Conservation (phyloP, 2,113 vertebrate genomes). For the Meleagris gallopavo region DNA sequence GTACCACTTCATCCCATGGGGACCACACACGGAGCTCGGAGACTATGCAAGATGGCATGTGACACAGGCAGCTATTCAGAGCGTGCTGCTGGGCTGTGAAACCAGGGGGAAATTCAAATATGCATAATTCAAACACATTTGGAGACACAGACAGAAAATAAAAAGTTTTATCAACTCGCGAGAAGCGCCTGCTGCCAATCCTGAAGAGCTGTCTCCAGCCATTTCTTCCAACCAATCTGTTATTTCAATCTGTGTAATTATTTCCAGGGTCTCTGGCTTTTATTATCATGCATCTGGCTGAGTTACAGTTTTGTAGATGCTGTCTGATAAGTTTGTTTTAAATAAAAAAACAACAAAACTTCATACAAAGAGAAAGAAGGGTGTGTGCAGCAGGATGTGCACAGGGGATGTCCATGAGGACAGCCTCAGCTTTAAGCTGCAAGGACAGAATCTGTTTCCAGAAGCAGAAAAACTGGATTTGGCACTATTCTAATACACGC, state of each 20-base stretch:
- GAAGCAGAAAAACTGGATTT: background rate
- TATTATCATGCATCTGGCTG: conserved; percentile 50
- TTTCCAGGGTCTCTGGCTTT: conserved; percentile 71
- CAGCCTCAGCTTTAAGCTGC: background rate
- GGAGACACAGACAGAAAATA: background rate
- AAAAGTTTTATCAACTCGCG: conserved; percentile 7
- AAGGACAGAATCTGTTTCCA: background rate
- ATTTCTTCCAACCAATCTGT: conserved; percentile 66
- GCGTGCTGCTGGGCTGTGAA: conserved; percentile 59
- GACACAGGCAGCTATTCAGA: conserved; percentile 72
- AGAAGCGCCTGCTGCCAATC: conserved; percentile 39
- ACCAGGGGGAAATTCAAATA: conserved; percentile 68
- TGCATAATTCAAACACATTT: conserved; percentile 64
- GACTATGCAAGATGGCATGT: conserved; percentile 58
- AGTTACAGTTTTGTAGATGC: conserved; percentile 26
- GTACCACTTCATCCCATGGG: conserved; percentile 63
- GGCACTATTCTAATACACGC: background rate
- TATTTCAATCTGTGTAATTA: conserved; percentile 71
- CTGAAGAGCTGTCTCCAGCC: conserved; percentile 49
- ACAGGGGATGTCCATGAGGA: background rate
- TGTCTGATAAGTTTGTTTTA: conserved; percentile 25
- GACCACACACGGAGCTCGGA: conserved; percentile 48
- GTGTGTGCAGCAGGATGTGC: background rate
- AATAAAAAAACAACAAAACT: background rate
- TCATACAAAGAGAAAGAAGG: background rate